phyloP scores from a whole-genome alignment of 1,140 invertebrate genomes.

The Pseudomyrmex sp. region DNA sequence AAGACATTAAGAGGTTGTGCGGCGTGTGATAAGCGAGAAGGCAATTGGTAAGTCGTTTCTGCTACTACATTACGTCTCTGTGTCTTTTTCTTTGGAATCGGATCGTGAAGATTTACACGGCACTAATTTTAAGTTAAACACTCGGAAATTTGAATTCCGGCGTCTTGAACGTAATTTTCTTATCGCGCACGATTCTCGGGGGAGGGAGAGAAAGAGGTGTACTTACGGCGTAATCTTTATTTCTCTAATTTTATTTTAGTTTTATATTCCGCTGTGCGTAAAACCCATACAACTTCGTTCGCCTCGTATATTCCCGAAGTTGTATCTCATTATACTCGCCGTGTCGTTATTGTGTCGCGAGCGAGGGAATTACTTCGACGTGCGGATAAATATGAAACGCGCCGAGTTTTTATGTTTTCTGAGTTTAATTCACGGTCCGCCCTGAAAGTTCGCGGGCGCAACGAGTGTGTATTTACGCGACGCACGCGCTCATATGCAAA shows the following conservation, averaged over 20 bases:
- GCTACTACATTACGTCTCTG: no score
- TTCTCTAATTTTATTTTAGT: not conserved
- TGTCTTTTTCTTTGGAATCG: not conserved
- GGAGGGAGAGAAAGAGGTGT: no score
- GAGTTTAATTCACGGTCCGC: constrained; percentile 21
- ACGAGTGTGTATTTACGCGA: constrained; percentile 33
- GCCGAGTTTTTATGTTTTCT: constrained; percentile 6
- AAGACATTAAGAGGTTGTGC: not conserved
- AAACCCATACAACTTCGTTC: not conserved
- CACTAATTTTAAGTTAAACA: constrained; percentile 24
- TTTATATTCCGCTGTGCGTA: not conserved
- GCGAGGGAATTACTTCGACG: not conserved
- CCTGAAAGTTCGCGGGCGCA: constrained; percentile 14
- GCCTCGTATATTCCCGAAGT: not conserved
- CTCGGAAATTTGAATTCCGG: not conserved
- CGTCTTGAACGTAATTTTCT: not conserved
- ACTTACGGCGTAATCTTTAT: not conserved
- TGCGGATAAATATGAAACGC: constrained; percentile 8
- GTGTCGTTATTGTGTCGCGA: not conserved
- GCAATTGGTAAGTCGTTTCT: constrained; percentile 17
- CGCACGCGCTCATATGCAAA: constrained; percentile 47
- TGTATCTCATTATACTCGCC: not conserved
- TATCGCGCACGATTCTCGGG: not conserved
- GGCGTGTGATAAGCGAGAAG: constrained; percentile 23
- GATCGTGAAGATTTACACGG: not conserved